A percentile compares a stretch with the other conserved stretches of the same genome.
phyloP scores from a whole-genome alignment of 2,888 invertebrate genomes.

The Oxyscelio sp. region DNA sequence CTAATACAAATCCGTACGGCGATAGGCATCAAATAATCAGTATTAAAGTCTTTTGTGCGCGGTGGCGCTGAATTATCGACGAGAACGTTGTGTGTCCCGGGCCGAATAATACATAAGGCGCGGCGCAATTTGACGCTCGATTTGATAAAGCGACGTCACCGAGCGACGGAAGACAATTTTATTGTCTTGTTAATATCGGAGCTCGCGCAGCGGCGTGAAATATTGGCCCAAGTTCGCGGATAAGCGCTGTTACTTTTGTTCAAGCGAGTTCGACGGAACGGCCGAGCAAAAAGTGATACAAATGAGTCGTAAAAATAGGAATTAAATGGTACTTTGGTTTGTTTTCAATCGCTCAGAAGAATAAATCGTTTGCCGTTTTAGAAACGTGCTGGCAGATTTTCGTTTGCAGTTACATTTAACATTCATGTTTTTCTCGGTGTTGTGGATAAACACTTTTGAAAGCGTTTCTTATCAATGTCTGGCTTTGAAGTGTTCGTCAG shows the following conservation, averaged over 20 bases:
- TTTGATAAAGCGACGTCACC: slow-evolving; percentile 7
- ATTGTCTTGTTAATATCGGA: slow-evolving; percentile 25
- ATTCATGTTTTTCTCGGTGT: too few relatives aligned
- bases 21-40: slow-evolving; percentile 65
- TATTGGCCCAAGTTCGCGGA: slow-evolving; percentile 5
- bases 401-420: too few relatives aligned
- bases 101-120: slow-evolving; percentile 58
- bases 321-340: slow-evolving; percentile 53
- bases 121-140: slow-evolving; percentile 55
- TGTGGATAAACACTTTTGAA: too few relatives aligned
- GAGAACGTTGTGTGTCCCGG: slow-evolving; percentile 49
- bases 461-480: too few relatives aligned
- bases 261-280: slow-evolving; percentile 6
- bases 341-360: slow-evolving; percentile 38
- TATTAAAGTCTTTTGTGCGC: slow-evolving; percentile 69
- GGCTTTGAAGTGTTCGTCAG: too few relatives aligned
- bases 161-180: not conserved
- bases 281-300: slow-evolving; percentile 1
- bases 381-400: too few relatives aligned
- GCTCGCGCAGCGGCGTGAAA: not conserved
- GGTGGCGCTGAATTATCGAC: slow-evolving; percentile 64
- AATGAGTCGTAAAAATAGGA: slow-evolving; percentile 52
- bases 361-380: slow-evolving; percentile 32
- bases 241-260: slow-evolving; percentile 7
- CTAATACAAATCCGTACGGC: slow-evolving; percentile 48